Evolutionary conservation across 2,888 invertebrate genomes (phyloP).

Genomic region (Phengaris alcon): DNA sequence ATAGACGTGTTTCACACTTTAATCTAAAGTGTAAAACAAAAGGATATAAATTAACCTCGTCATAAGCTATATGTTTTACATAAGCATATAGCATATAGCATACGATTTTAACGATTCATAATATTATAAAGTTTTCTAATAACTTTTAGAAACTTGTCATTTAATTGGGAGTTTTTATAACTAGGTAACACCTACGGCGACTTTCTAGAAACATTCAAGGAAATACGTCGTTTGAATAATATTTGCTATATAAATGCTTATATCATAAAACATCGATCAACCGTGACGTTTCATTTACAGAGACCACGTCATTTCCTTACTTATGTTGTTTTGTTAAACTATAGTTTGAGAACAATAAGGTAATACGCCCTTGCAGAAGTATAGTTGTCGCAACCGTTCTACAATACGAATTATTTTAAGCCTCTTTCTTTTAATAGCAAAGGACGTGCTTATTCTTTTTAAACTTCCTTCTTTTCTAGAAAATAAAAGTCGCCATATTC

Average conservation of each 20-base stretch:
- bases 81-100: too few species aligned
- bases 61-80: too few species aligned
- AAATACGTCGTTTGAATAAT: background rate
- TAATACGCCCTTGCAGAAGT: background rate
- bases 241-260: background rate
- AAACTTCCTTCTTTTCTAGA: too few species aligned
- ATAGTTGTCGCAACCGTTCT: background rate
- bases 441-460: too few species aligned
- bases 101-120: too few species aligned
- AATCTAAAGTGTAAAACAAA: too few species aligned
- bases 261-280: background rate
- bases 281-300: background rate
- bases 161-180: background rate
- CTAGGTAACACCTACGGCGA: constrained; percentile 3
- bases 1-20: too few species aligned
- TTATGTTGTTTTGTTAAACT: constrained; percentile 3
- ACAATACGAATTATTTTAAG: constrained; percentile 9
- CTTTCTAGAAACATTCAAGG: constrained; percentile 24
- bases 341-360: background rate
- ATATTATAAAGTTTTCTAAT: too few species aligned
- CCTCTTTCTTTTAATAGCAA: too few species aligned
- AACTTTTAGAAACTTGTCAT: background rate
- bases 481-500: too few species aligned
- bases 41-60: too few species aligned
- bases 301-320: constrained; percentile 8